phyloP scores from a whole-genome alignment of 2,797 vertebrate genomes.

The Mormyrops boulengeri region DNA sequence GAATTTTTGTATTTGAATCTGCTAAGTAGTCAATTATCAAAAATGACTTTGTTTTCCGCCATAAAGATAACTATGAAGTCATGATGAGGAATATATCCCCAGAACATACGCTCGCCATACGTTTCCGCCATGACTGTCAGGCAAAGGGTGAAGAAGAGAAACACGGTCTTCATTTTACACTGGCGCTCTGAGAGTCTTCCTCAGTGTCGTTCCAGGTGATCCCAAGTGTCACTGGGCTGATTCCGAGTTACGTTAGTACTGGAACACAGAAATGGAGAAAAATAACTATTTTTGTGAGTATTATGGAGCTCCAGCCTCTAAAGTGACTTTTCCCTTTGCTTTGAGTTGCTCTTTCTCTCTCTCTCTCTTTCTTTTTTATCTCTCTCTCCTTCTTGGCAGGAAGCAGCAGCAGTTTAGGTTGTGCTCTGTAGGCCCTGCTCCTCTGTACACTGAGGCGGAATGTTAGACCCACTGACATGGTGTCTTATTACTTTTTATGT shows the following conservation, averaged over 20 bases:
- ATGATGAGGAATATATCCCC: not conserved
- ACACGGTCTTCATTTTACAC: conserved; percentile 19
- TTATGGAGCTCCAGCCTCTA: not conserved
- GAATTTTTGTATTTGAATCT: not conserved
- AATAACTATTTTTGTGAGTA: not conserved
- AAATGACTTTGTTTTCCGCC: not conserved
- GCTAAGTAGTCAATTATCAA: not conserved
- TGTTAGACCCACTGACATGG: not conserved
- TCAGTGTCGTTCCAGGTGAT: not conserved
- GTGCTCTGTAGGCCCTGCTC: not conserved
- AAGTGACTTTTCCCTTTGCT: conserved; percentile 3
- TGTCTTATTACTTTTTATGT: not conserved
- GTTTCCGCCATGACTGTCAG: not conserved
- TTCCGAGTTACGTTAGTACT: not conserved
- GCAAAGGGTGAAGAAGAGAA: conserved; percentile 32
- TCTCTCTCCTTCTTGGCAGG: conserved; percentile 5
- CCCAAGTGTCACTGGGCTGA: not conserved
- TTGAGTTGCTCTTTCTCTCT: conserved; percentile 3
- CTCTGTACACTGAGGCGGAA: not conserved
- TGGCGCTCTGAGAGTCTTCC: not conserved
- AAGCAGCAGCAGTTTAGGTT: conserved; percentile 4
- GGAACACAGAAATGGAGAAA: not conserved
- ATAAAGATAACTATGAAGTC: not conserved
- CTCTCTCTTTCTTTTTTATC: not conserved
- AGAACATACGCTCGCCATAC: conserved; percentile 25